phyloP scores from a whole-genome alignment of 1,140 invertebrate species.

The Chironomus tepperi region DNA sequence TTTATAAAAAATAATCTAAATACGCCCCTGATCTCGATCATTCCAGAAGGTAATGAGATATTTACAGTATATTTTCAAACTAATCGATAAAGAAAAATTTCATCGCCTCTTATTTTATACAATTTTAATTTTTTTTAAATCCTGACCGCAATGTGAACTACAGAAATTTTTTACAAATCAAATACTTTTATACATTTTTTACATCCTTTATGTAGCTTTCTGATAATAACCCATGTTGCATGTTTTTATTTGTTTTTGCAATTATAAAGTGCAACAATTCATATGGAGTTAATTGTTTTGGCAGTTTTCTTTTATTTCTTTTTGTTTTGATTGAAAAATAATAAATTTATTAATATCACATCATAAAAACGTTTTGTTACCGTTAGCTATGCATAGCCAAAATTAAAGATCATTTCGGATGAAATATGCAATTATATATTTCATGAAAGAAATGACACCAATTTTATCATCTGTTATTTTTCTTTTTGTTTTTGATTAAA shows the following conservation, averaged over 20 bases:
- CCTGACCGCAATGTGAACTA: not conserved
- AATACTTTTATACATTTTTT: conserved; percentile 9
- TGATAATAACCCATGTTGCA: not conserved
- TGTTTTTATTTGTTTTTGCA: not conserved
- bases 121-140: not conserved
- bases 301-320: conserved; percentile 1
- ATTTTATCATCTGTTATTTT: too few species aligned
- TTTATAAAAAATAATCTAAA: too few species aligned
- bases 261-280: not conserved
- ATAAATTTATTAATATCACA: not conserved
- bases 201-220: not conserved
- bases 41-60: too few species aligned
- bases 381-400: too few species aligned
- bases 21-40: too few species aligned
- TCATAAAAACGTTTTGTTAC: not conserved
- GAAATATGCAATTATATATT: too few species aligned
- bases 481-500: too few species aligned
- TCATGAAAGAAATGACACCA: too few species aligned
- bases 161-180: conserved; percentile 13
- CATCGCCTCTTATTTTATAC: conserved; percentile 21
- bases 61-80: too few species aligned
- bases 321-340: not conserved
- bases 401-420: too few species aligned
- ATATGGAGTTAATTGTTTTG: not conserved
- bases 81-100: not conserved